Conservation (phyloP, 1,140 invertebrate species). For the Macrobrachium nipponense region DNA sequence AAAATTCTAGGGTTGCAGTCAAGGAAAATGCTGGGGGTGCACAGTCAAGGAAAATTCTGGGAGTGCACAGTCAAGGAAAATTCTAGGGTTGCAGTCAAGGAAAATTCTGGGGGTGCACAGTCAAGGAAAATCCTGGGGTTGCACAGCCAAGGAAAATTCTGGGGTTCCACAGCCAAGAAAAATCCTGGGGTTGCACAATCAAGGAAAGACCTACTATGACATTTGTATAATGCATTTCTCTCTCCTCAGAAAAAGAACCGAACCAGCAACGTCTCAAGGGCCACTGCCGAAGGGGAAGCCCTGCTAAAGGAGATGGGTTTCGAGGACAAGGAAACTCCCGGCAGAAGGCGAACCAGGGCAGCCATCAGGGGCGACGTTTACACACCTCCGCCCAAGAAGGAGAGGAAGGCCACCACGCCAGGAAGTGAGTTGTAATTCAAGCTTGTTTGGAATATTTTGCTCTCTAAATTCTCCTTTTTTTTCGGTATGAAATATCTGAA, state of each 20-base stretch:
- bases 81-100: no score
- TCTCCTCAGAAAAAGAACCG: constrained; percentile 47
- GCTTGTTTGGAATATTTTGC: neutral
- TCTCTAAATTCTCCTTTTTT: neutral
- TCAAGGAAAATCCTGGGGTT: no score
- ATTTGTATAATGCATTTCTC: neutral
- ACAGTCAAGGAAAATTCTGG: no score
- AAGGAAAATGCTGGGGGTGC: no score
- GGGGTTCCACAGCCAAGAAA: no score
- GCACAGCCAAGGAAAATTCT: no score
- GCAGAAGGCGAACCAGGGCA: constrained; percentile 49
- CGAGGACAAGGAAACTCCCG: constrained; percentile 54
- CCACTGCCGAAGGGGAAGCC: constrained; percentile 55
- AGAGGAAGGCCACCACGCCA: constrained; percentile 44
- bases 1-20: no score
- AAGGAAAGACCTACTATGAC: no score
- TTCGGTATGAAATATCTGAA: neutral
- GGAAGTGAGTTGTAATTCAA: constrained; percentile 40
- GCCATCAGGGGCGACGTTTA: constrained; percentile 47
- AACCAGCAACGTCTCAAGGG: constrained; percentile 44
- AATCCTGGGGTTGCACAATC: no score
- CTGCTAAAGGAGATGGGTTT: constrained; percentile 56
- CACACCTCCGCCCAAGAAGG: constrained; percentile 53
- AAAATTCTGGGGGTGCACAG: no score
- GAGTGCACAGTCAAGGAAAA: no score